Evolutionary conservation across 2,888 invertebrate genomes (phyloP), one percentile per base, ranked within the genome.

Genomic region (Himalopsyche anomala): DNA sequence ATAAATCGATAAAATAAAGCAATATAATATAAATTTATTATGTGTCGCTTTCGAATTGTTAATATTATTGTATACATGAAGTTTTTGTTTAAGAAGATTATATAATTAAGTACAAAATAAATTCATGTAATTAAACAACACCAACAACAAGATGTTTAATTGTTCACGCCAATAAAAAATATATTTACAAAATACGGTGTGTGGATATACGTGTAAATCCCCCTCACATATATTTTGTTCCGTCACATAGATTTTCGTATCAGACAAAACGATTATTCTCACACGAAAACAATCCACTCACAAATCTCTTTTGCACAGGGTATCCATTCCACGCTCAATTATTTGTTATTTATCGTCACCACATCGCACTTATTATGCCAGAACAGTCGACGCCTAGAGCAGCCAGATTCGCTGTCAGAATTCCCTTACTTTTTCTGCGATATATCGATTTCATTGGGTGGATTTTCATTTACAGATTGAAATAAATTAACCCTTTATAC

Each of bases 261-360:
- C 19, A 74, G 38, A 74, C 15, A 36, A 74, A 74, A 74, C 38
- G 74, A 74, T 74, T 36, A 74, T 36, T 36, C 8, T 36, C 74
- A 74, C 74, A 74, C 74, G 74, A 74, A 74, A 74, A 74, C 74
- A 74, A 74, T 74, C 74, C 74, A 19, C 36, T 9, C 74, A 36
- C 74, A 74, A 74, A 74, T 74, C 74, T 74, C 38, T 74, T 74
- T 74, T 74, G 38, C 36, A 12, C 51, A 36, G 36, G 74, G 74
- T 74, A 74, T 74, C 74, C 74, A 38, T 74, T 74, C 38, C 74
- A 12, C 36, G 36, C 74, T 74, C 74, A 74, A 74, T 74, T 74
- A 74, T 74, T 19, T 74, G 74, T 74, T 74, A 74, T 74, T 74
- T 74, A 74, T 74, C 74, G 74, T 74, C 74, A 36, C 74, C 74